Conservation (phyloP, 2,888 invertebrate species). For the Apodemia hepburni region DNA sequence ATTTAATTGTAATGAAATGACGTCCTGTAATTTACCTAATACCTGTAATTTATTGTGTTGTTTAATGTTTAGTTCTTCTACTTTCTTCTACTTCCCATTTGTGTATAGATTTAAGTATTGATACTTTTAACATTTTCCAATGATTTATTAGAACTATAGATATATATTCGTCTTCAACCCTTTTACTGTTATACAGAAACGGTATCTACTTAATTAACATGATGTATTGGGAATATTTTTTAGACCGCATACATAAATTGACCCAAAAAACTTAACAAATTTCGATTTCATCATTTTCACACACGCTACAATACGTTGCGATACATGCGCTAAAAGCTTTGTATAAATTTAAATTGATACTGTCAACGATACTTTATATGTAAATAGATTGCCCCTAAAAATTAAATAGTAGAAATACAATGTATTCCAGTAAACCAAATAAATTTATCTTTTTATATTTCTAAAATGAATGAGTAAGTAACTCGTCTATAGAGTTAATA, state of each 20-base stretch:
- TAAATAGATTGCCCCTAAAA: not conserved
- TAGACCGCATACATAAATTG: too few relatives aligned
- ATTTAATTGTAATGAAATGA: not conserved
- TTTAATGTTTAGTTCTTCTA: constrained; percentile 5
- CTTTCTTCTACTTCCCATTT: not conserved
- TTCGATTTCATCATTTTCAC: too few relatives aligned
- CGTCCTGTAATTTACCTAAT: not conserved
- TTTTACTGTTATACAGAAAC: too few relatives aligned
- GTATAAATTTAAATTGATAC: too few relatives aligned
- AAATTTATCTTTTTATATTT: too few relatives aligned
- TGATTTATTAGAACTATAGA: not conserved
- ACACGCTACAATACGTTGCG: too few relatives aligned
- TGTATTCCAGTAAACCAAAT: not conserved
- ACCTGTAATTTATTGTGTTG: not conserved
- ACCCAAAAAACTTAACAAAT: too few relatives aligned
- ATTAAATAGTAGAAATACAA: not conserved
- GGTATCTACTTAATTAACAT: too few relatives aligned
- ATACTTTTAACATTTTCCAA: not conserved
- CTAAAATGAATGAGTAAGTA: not conserved
- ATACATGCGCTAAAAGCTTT: too few relatives aligned
- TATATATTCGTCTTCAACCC: too few relatives aligned
- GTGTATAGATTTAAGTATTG: not conserved
- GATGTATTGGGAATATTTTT: too few relatives aligned
- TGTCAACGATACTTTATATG: too few relatives aligned
- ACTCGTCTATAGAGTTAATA: not conserved